A percentile compares a stretch with the other conserved stretches of the same genome.
phyloP scores from a whole-genome alignment of 2,888 invertebrate species.

The Lepidochrysops patricia region DNA sequence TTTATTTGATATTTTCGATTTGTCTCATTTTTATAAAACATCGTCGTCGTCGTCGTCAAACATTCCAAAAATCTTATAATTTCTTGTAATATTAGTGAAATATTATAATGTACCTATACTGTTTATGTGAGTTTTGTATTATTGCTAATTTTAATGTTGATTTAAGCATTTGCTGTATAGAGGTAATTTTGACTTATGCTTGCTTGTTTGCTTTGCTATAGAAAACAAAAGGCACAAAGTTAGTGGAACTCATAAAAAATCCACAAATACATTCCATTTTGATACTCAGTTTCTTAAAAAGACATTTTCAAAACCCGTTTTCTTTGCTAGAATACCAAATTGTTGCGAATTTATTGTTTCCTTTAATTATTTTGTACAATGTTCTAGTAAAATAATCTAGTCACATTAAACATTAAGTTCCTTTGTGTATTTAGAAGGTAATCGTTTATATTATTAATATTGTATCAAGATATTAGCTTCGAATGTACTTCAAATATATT shows the following conservation, averaged over 20 bases:
- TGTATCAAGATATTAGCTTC: not conserved
- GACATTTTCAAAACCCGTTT: not conserved
- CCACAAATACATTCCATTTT: slow-evolving; percentile 3
- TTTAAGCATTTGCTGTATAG: too few relatives aligned
- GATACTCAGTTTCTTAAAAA: not conserved
- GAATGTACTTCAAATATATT: slow-evolving; percentile 7
- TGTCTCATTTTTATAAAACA: too few relatives aligned
- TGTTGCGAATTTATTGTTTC: slow-evolving; percentile 6
- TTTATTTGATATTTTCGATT: too few relatives aligned
- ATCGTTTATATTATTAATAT: not conserved
- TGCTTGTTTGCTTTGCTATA: not conserved
- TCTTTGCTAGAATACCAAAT: not conserved
- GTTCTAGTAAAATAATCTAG: not conserved
- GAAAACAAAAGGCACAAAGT: not conserved
- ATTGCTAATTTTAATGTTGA: not conserved
- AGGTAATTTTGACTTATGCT: not conserved
- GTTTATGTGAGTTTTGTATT: not conserved
- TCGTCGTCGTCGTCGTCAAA: too few relatives aligned
- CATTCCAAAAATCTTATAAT: too few relatives aligned
- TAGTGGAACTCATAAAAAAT: not conserved
- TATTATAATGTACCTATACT: not conserved
- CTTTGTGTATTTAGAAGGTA: slow-evolving; percentile 1
- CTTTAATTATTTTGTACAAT: not conserved
- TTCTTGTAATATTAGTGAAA: not conserved
- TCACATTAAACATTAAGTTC: slow-evolving; percentile 1